Conservation (phyloP, 2,113 vertebrate genomes). For the Hippocampus zosterae region DNA sequence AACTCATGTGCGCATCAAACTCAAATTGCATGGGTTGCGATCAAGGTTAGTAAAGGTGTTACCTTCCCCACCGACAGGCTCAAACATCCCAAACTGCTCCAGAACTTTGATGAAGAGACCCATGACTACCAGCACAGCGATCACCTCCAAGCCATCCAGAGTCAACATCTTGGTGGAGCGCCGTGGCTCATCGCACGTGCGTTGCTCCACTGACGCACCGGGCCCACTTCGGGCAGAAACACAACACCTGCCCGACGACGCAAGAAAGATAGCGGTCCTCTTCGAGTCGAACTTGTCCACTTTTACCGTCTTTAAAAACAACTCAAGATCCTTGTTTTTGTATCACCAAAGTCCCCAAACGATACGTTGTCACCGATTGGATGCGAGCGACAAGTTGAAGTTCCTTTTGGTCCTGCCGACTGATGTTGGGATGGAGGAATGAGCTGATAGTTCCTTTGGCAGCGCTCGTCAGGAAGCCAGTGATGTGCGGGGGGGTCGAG, state of each 20-base stretch:
- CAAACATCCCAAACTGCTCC: constrained; percentile 97
- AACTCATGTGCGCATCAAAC: constrained; percentile 8
- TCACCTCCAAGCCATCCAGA: constrained; percentile 95
- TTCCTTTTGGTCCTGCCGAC: constrained; percentile 17
- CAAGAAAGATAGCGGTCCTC: constrained; percentile 10
- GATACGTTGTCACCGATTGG: neutral
- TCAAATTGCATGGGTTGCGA: neutral
- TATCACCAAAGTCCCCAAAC: neutral
- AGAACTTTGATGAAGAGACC: constrained; percentile 95
- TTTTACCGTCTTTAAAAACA: constrained; percentile 17
- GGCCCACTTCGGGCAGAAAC: constrained; percentile 14
- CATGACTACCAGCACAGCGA: constrained; percentile 93
- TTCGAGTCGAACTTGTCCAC: constrained; percentile 3
- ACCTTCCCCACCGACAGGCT: constrained; percentile 93
- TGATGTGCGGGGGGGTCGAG: constrained; percentile 54
- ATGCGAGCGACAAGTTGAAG: constrained; percentile 23
- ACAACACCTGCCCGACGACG: constrained; percentile 8
- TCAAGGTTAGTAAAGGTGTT: constrained; percentile 10
- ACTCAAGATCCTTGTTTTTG: neutral
- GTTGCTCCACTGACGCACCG: neutral
- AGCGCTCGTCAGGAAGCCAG: constrained; percentile 63
- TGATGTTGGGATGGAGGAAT: constrained; percentile 44
- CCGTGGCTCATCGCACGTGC: constrained; percentile 51
- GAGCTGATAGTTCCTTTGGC: constrained; percentile 59
- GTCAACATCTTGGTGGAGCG: constrained; percentile 76